Conservation (phyloP, 2,797 vertebrate genomes). For the Mionectes olivaceus region DNA sequence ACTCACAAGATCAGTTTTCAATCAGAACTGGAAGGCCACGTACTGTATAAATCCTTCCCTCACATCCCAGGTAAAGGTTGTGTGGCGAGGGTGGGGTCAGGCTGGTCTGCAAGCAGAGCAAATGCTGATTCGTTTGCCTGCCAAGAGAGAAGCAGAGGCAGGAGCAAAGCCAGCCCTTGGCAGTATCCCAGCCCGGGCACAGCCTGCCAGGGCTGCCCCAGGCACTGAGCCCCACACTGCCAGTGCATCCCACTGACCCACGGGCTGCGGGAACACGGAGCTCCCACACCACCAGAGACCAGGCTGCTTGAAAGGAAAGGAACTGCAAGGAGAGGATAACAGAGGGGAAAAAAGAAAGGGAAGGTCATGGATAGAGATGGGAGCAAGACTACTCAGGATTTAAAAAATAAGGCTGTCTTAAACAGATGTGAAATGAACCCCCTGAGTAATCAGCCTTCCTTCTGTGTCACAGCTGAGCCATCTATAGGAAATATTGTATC, state of each 20-base stretch:
- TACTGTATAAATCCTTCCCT: background rate
- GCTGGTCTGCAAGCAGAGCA: background rate
- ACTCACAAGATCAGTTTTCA: background rate
- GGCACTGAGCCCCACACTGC: background rate
- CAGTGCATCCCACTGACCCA: too few relatives aligned
- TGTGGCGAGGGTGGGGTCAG: background rate
- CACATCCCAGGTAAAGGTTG: background rate
- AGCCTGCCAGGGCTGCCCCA: background rate
- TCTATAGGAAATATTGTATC: constrained; percentile 50
- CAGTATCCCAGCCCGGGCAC: background rate
- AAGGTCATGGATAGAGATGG: background rate
- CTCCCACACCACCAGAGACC: background rate
- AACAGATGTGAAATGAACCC: background rate
- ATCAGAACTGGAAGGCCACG: background rate
- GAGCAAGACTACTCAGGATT: background rate
- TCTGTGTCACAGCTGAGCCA: constrained; percentile 68
- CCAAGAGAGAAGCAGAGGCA: background rate
- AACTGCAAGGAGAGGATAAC: background rate
- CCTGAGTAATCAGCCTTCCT: constrained; percentile 1
- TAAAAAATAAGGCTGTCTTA: constrained; percentile 5
- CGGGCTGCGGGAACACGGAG: background rate
- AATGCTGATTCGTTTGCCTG: background rate
- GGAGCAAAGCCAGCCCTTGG: background rate
- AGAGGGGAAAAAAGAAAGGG: background rate
- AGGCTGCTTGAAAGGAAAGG: background rate